Evolutionary conservation across 2,797 vertebrate genomes (phyloP), one percentile per base, ranked within the genome.

Genomic region (Linurgus olivaceus): DNA sequence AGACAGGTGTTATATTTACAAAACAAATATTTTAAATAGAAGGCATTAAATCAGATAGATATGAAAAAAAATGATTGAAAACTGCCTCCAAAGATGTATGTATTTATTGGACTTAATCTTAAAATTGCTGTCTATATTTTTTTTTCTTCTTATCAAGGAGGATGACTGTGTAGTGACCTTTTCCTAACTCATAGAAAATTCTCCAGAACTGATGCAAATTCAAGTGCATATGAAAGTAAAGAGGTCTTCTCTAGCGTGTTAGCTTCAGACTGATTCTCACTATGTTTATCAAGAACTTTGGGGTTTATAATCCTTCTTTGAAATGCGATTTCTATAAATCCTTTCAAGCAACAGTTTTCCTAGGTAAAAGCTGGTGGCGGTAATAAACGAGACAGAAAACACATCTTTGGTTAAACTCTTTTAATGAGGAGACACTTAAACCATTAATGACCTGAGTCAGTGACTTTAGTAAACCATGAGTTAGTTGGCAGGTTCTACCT

Each of bases 361-460:
- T 51, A 48, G 17, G 15, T 58, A 67, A 75, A 55, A 87, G 7
- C 37, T 77, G 63, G 40, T 9, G 7, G 35, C 40, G 57, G 42
- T 33, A 90, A 91, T 76, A 92, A 91, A 73, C 3, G 67, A 59
- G 63, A 71, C 1, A 63, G 61, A 85, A 73, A 71, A 11, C 3
- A 52, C 50, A 85, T 37, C 67, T 96, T 94, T 96, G 74, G 35
- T 93, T 92, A 96, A 97, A 68, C 29, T 77, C 26, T 83, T 91
- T 79, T 80, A 86, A 93, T n/a, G 73, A 88, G 75, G 26, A 88
- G 9, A 50, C 68, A 55, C 13, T 90, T 92, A 96, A 94, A 93
- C 23, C 52, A 75, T 68, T 93, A 91, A 94, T 83, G 92, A 88
- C 73, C 33, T 66, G 58, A 96, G 82, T 70, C 85, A 88, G 73